Conservation (phyloP, 2,113 vertebrate species). For the Scortum barcoo region DNA sequence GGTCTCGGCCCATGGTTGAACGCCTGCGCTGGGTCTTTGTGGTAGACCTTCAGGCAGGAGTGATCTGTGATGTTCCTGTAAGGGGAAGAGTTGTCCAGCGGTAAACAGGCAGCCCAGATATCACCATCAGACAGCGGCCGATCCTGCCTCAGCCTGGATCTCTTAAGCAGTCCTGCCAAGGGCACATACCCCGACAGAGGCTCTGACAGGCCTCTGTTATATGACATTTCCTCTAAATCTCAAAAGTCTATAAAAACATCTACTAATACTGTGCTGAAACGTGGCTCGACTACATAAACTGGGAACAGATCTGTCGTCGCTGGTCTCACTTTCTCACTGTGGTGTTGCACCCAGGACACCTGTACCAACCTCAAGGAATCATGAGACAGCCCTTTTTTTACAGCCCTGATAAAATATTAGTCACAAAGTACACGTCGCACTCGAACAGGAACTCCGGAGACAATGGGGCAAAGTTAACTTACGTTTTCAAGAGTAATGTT, state of each 20-base stretch:
- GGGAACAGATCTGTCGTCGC: not conserved
- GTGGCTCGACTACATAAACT: constrained; percentile 3
- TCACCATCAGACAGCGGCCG: constrained; percentile 74
- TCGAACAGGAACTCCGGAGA: constrained; percentile 18
- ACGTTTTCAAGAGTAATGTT: not conserved
- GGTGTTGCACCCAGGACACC: constrained; percentile 14
- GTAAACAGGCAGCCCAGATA: constrained; percentile 66
- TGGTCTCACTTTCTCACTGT: constrained; percentile 15
- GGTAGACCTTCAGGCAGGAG: constrained; percentile 98
- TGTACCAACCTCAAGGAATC: constrained; percentile 46
- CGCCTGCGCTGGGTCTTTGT: constrained; percentile 95
- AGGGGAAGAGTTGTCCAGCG: constrained; percentile 68
- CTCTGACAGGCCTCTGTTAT: constrained; percentile 20
- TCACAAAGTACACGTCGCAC: constrained; percentile 78
- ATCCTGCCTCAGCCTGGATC: constrained; percentile 16
- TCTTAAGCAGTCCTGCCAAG: constrained; percentile 47
- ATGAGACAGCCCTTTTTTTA: constrained; percentile 72
- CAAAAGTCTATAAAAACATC: constrained; percentile 31
- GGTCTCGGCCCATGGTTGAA: constrained; percentile 92
- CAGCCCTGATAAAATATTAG: constrained; percentile 71
- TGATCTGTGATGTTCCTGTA: constrained; percentile 95
- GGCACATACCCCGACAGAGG: constrained; percentile 54
- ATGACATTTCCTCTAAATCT: constrained; percentile 64
- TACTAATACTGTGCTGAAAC: not conserved
- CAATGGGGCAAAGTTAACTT: constrained; percentile 51